phyloP scores from a whole-genome alignment of 2,888 invertebrate genomes.

The Apantesis nais region DNA sequence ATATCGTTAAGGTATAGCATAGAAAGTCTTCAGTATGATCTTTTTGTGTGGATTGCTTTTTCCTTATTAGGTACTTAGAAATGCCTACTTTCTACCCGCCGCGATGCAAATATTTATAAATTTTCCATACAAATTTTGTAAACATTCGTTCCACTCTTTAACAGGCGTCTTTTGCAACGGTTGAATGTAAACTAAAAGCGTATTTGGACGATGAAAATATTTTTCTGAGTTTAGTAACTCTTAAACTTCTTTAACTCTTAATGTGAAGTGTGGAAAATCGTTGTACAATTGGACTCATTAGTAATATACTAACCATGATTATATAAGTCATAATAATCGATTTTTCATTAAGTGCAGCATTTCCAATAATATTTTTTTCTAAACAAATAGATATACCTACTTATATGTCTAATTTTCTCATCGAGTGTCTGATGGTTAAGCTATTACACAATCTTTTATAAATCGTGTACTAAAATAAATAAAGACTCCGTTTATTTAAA shows the following conservation, averaged over 20 bases:
- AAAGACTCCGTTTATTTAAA: too few species aligned
- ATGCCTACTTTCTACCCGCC: background rate
- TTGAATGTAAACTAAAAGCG: background rate
- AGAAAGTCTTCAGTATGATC: background rate
- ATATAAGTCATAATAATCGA: background rate
- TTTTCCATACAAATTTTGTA: slow-evolving; percentile 3
- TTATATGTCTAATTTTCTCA: too few species aligned
- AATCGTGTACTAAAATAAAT: too few species aligned
- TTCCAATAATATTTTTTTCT: too few species aligned
- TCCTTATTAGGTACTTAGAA: background rate
- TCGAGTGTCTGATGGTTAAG: background rate
- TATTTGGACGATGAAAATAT: background rate
- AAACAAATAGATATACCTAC: too few species aligned
- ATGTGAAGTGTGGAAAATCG: background rate
- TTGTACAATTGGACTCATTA: background rate
- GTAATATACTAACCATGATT: background rate
- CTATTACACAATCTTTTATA: background rate
- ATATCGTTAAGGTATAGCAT: too few species aligned
- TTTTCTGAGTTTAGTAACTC: background rate
- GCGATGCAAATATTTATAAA: slow-evolving; percentile 7
- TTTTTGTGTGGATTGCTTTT: background rate
- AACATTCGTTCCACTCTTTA: slow-evolving; percentile 2
- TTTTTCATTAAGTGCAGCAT: background rate
- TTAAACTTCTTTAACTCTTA: background rate
- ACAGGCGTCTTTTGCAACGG: background rate